phyloP scores from a whole-genome alignment of 2,797 vertebrate species.

The Poliocrania exsul region DNA sequence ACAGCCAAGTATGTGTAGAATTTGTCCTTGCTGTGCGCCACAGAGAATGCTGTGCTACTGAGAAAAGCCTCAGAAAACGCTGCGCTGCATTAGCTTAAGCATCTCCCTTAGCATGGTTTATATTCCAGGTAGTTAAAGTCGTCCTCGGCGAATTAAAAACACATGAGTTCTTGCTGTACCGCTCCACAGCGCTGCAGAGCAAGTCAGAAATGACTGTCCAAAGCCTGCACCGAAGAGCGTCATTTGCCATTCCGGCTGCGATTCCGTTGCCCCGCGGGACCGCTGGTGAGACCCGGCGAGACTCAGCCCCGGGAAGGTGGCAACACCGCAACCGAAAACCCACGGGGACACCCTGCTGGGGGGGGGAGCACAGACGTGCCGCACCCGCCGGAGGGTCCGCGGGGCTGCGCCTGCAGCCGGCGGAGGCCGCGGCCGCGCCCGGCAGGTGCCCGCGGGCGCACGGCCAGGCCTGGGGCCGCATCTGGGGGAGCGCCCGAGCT shows the following conservation, averaged over 20 bases:
- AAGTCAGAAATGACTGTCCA: not conserved
- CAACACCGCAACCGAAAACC: not conserved
- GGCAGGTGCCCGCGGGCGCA: not conserved
- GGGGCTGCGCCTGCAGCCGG: too few species aligned
- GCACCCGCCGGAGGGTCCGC: not conserved
- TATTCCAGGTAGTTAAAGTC: not conserved
- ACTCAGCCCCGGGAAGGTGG: not conserved
- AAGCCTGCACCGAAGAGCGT: not conserved
- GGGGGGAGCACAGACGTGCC: accelerated
- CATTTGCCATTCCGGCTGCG: not conserved
- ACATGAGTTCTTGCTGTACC: not conserved
- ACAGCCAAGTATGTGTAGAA: slow-evolving; percentile 44
- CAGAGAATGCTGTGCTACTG: not conserved
- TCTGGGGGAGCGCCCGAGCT: not conserved
- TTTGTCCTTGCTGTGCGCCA: slow-evolving; percentile 41
- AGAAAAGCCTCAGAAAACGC: not conserved
- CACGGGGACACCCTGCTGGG: accelerated
- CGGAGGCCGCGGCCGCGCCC: too few species aligned
- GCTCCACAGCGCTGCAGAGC: not conserved
- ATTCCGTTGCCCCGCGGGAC: not conserved
- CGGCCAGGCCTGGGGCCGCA: not conserved
- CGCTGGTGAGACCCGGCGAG: not conserved
- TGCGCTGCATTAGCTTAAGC: not conserved
- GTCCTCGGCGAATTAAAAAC: not conserved
- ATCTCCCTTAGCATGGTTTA: not conserved